Conservation (phyloP, 2,888 invertebrate genomes). For the Calliscelio sp. region DNA sequence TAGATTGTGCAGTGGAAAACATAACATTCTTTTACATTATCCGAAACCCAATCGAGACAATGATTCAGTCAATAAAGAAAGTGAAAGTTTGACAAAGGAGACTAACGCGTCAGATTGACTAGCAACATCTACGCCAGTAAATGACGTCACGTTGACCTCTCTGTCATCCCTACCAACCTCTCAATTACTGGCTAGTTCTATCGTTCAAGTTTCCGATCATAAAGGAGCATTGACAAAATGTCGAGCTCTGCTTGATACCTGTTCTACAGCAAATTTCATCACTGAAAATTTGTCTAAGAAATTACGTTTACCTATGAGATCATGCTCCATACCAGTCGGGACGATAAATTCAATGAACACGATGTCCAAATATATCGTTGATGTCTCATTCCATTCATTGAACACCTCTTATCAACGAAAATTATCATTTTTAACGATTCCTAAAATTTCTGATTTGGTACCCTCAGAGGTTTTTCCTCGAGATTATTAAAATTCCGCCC, state of each 20-base stretch:
- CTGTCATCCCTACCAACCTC: neutral
- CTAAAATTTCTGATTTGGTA: neutral
- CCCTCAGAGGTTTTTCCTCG: slow-evolving; percentile 22
- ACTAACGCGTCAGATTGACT: too few relatives aligned
- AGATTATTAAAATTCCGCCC: slow-evolving; percentile 51
- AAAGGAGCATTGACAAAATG: too few relatives aligned
- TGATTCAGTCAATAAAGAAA: too few relatives aligned
- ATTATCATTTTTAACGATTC: slow-evolving; percentile 3
- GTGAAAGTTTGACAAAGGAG: too few relatives aligned
- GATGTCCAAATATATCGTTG: neutral
- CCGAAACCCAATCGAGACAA: too few relatives aligned
- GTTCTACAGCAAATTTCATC: slow-evolving; percentile 1
- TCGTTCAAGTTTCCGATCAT: neutral
- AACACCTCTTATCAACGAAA: neutral
- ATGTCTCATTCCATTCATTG: neutral
- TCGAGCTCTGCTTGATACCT: slow-evolving; percentile 2
- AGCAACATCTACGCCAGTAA: too few relatives aligned
- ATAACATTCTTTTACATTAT: neutral
- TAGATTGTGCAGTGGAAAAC: neutral
- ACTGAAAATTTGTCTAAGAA: neutral
- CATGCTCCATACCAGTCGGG: neutral
- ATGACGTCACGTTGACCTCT: too few relatives aligned
- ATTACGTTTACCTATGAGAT: neutral
- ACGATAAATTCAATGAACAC: slow-evolving; percentile 6
- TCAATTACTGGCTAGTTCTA: neutral